Evolutionary conservation across 2,113 vertebrate genomes (phyloP).

Genomic region (Xiphophorus couchianus): DNA sequence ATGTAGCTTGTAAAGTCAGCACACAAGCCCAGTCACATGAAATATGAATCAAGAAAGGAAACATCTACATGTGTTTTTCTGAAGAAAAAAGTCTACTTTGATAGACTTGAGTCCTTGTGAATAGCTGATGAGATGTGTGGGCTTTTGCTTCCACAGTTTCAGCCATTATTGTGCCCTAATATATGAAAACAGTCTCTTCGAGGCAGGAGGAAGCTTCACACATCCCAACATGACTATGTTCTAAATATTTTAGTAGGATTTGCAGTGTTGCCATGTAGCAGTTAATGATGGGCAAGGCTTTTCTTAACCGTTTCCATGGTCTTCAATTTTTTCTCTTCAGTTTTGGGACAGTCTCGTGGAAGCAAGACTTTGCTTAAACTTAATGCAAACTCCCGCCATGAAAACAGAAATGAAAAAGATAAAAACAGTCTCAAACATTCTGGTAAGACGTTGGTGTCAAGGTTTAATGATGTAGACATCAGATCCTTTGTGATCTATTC

Average conservation of each 20-base stretch:
- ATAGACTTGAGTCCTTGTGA: conserved; percentile 50
- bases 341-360: conserved; percentile 18
- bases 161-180: conserved; percentile 61
- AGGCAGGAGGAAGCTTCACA: conserved; percentile 48
- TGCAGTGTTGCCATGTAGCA: conserved; percentile 38
- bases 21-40: conserved; percentile 43
- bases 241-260: conserved; percentile 71
- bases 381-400: too few species aligned
- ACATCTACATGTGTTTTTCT: conserved; percentile 52
- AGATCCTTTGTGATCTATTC: background rate
- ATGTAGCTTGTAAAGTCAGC: conserved; percentile 38
- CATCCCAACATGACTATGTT: conserved; percentile 21
- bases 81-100: conserved; percentile 42
- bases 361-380: background rate
- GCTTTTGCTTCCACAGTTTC: conserved; percentile 46
- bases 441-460: too few species aligned
- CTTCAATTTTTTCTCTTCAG: conserved; percentile 9
- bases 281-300: conserved; percentile 48
- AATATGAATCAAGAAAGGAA: conserved; percentile 60
- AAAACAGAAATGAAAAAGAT: too few species aligned
- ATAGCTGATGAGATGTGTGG: conserved; percentile 23
- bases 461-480: background rate
- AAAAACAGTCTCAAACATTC: too few species aligned
- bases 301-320: conserved; percentile 6
- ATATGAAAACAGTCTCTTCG: conserved; percentile 53